Percentiles rank a stretch among this genome's conserved stretches.
Evolutionary conservation across 2,888 invertebrate species (phyloP).

Genomic region (Euphydryas editha): DNA sequence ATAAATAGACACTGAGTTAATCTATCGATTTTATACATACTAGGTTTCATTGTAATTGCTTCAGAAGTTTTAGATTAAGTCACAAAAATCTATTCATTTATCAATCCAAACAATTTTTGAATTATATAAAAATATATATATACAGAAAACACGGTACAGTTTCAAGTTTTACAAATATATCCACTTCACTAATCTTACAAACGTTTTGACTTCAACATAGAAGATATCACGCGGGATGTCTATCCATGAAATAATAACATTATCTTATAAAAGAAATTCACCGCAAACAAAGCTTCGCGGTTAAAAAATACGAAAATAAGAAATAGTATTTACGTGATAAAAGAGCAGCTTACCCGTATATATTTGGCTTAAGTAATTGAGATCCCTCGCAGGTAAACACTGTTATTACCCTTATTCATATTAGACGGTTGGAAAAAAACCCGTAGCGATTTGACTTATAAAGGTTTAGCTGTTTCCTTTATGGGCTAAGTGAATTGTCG

Average conservation of each 20-base stretch:
- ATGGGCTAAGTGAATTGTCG: neutral
- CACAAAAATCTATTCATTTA: too few species aligned
- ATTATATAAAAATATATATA: too few species aligned
- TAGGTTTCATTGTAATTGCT: too few species aligned
- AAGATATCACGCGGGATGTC: neutral
- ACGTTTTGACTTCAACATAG: neutral
- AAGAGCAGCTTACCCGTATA: constrained; percentile 36
- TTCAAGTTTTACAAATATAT: too few species aligned
- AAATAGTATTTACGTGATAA: constrained; percentile 28
- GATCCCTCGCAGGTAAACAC: constrained; percentile 35
- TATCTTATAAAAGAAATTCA: constrained; percentile 2
- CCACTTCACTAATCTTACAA: too few species aligned
- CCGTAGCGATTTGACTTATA: constrained; percentile 21
- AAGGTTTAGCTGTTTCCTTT: neutral
- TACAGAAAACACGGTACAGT: too few species aligned
- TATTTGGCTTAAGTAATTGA: constrained; percentile 40
- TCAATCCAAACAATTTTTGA: too few species aligned
- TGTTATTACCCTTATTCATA: constrained; percentile 36
- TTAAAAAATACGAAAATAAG: constrained; percentile 25
- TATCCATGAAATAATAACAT: neutral
- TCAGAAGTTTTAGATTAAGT: too few species aligned
- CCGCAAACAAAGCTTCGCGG: neutral
- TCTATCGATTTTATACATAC: too few species aligned
- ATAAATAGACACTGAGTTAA: too few species aligned
- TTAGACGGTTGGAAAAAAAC: constrained; percentile 30